Base-by-base conservation (phyloP, 2,888 invertebrate genomes). In the Calameuta filiformis region DNA sequence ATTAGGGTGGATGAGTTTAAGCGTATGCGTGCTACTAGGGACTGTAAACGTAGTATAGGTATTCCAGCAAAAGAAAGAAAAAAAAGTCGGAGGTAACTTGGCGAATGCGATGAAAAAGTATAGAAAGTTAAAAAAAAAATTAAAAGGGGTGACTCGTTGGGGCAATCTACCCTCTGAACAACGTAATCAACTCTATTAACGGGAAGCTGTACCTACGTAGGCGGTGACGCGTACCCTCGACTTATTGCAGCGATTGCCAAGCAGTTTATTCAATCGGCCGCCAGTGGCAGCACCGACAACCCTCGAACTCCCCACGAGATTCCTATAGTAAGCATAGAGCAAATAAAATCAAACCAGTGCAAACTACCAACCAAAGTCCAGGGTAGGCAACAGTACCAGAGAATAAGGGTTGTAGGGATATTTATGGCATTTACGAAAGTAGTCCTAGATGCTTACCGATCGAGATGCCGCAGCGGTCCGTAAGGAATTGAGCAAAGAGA, bases 111-210 rank as follows among this genome's bases (percentile, higher is more conserved):
- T 23, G 56, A 56, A 56, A 9, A 56, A 56, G 56, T 56, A 56
- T 23, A 23, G 56, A 56, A 56, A 56, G 56, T 56, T 9, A 40
- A 56, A 56, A 23, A 56, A 56, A 23, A 56, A 56, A 23, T 15
- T 23, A 56, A 56, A 56, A 23, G 56, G 23, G 56, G 23, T 71
- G 34, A 34, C 71, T 71, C 71, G 33, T 71, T 23, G 34, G 71
- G 33, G 71, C 71, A 71, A 71, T 31, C 71, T 31, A 33, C 56
- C 31, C 71, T 71, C 71, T 71, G n/a, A 33, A 71, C 34, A 34
- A 71, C 71, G 34, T 71, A 31, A 34, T 71, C 33, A 71, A 71
- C 71, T 71, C 15, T 71, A 71, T 71, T 71, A 71, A 71, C 71
- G 15, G 56, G 56, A 56, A 56, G 56, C 56, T 56, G 56, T 56